Conservation (phyloP, 2,888 invertebrate genomes). For the Dicycla oo region DNA sequence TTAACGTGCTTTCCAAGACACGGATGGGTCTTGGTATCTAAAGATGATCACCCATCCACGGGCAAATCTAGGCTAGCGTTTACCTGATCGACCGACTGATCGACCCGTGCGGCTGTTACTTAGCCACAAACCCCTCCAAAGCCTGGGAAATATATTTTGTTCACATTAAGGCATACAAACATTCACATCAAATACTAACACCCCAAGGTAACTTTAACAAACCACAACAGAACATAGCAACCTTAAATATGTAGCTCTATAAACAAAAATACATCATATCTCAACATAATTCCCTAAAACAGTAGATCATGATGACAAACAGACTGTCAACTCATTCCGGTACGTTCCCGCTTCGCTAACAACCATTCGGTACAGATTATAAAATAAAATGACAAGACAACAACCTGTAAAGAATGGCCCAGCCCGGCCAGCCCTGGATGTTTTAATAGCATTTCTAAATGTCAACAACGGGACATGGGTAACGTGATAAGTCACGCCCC, state of each 20-base stretch:
- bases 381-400: constrained; percentile 49
- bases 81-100: no score
- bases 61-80: no score
- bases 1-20: no score
- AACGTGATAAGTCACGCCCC: constrained; percentile 74
- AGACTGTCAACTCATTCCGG: constrained; percentile 46
- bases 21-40: no score
- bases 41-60: no score
- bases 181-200: constrained; percentile 3
- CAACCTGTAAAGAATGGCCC: constrained; percentile 47
- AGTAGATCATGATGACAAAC: constrained; percentile 58
- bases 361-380: constrained; percentile 59
- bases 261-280: constrained; percentile 29
- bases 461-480: constrained; percentile 72
- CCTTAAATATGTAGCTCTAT: constrained; percentile 24
- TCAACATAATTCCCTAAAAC: constrained; percentile 30
- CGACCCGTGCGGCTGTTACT: no score
- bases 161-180: no score
- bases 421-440: constrained; percentile 49
- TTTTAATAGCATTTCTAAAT: constrained; percentile 77
- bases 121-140: no score
- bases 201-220: not conserved
- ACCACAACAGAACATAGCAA: constrained; percentile 2
- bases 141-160: no score
- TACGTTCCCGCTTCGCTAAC: constrained; percentile 42